A percentile compares a stretch with the other conserved stretches of the same genome.
phyloP scores from a whole-genome alignment of 2,113 vertebrate genomes.

The Mormyrus iriodes region DNA sequence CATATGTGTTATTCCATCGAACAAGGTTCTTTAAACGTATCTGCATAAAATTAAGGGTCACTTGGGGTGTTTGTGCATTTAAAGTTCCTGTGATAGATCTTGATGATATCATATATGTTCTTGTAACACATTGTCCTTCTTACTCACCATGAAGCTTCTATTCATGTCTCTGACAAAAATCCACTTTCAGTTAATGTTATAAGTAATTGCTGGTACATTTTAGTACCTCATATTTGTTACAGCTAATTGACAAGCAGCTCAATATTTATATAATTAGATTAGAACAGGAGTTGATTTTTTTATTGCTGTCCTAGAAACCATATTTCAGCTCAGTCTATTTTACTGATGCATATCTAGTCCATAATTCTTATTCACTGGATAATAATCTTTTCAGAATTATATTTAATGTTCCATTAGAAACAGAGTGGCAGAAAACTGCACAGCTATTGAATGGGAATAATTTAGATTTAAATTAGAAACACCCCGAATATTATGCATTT shows the following conservation, averaged over 20 bases:
- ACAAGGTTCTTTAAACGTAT: background rate
- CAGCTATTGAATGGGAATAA: background rate
- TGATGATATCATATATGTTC: background rate
- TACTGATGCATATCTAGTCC: background rate
- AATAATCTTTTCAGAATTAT: conserved; percentile 5
- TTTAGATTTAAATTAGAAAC: background rate
- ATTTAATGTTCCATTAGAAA: conserved; percentile 10
- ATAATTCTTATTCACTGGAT: background rate
- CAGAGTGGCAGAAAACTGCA: background rate
- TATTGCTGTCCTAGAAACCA: background rate
- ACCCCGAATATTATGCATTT: background rate
- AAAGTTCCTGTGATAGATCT: background rate
- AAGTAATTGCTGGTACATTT: background rate
- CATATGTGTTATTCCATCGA: background rate
- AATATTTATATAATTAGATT: conserved; percentile 2
- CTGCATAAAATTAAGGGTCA: background rate
- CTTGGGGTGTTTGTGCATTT: background rate
- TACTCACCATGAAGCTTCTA: background rate
- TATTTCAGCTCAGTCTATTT: background rate
- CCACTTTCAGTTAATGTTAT: background rate
- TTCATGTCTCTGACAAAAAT: background rate
- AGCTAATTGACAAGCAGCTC: background rate
- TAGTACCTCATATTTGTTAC: conserved; percentile 1
- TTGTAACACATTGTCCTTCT: background rate
- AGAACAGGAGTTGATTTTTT: background rate